A percentile compares a stretch with the other conserved stretches of the same genome.
These are phyloP conservation scores for Brachyrhaphis roseni DNA, from an alignment of 2,797 vertebrate species.

Conservation along the genomic window DNA sequence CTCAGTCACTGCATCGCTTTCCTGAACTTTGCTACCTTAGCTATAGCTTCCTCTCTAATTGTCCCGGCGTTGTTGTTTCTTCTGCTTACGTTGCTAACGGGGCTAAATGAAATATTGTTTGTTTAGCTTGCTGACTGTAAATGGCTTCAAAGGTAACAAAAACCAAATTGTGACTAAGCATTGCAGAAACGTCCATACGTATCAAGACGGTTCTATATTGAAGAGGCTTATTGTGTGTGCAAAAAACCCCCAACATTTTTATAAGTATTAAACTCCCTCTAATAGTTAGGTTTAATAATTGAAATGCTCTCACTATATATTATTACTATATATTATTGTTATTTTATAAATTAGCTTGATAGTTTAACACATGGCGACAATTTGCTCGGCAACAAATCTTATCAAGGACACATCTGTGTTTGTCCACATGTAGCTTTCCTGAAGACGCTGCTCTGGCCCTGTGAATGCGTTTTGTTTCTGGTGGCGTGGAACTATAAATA, in stretches of 20 bases:
- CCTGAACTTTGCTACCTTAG: neutral
- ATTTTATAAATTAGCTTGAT: neutral
- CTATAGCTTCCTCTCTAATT: neutral
- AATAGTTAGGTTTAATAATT: neutral
- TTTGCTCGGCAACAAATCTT: neutral
- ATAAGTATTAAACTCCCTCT: neutral
- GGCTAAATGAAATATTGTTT: neutral
- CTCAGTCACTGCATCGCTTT: neutral
- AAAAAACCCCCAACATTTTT: neutral
- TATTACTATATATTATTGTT: neutral
- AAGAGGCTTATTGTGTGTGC: neutral
- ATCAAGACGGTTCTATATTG: neutral
- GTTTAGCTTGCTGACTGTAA: neutral
- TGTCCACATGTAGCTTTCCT: slow-evolving; percentile 41
- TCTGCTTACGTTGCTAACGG: neutral
- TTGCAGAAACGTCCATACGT: neutral
- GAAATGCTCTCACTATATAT: neutral
- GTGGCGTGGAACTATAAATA: slow-evolving; percentile 66
- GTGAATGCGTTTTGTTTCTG: slow-evolving; percentile 69
- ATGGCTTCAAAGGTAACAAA: neutral
- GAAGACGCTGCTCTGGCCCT: slow-evolving; percentile 54
- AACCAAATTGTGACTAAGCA: neutral
- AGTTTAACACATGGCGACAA: neutral
- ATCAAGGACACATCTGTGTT: slow-evolving; percentile 22
- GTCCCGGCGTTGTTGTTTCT: neutral